A percentile compares a stretch with the other conserved stretches of the same genome.
phyloP scores from a whole-genome alignment of 1,140 invertebrate genomes.

The Tetranychus cinnabarinus region DNA sequence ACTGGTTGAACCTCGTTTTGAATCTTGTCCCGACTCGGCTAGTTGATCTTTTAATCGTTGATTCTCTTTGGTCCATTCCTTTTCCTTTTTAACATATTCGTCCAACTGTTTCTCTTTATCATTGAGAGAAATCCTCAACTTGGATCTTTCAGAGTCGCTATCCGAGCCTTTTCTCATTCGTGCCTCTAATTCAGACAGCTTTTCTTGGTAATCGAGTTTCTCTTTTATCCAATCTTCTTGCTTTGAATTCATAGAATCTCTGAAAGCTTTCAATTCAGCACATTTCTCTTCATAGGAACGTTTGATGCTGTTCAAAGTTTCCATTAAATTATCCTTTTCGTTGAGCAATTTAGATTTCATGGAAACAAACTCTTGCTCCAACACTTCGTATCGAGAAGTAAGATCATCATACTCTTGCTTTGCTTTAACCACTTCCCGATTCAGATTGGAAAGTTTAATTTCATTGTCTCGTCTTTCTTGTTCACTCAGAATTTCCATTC shows the following conservation, averaged over 20 bases:
- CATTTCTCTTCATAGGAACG: conserved; percentile 33
- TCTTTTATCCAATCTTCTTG: conserved; percentile 47
- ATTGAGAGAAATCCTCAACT: conserved; percentile 38
- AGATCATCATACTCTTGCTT: conserved; percentile 46
- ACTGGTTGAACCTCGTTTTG: neutral
- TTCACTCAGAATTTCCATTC: conserved; percentile 5
- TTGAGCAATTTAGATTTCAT: conserved; percentile 47
- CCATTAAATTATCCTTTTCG: conserved; percentile 42
- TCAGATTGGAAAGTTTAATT: conserved; percentile 2
- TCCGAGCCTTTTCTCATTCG: conserved; percentile 17
- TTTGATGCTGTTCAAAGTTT: conserved; percentile 17
- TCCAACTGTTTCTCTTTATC: conserved; percentile 49
- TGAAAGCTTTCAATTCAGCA: conserved; percentile 36
- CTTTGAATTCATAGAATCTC: conserved; percentile 34
- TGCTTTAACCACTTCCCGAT: conserved; percentile 5
- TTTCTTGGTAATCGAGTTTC: conserved; percentile 39
- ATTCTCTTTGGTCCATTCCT: conserved; percentile 40
- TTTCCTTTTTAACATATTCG: conserved; percentile 41
- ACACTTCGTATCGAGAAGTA: conserved; percentile 47
- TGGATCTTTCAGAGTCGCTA: conserved; percentile 34
- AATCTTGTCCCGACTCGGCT: conserved; percentile 36
- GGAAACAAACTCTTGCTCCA: conserved; percentile 55
- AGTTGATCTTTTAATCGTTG: conserved; percentile 44
- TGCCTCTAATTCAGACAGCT: conserved; percentile 21
- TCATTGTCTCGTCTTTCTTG: conserved; percentile 11